Evolutionary conservation across 2,888 invertebrate species (phyloP), one percentile per base, ranked within the genome.

Genomic region (Balanococcus diminutus): DNA sequence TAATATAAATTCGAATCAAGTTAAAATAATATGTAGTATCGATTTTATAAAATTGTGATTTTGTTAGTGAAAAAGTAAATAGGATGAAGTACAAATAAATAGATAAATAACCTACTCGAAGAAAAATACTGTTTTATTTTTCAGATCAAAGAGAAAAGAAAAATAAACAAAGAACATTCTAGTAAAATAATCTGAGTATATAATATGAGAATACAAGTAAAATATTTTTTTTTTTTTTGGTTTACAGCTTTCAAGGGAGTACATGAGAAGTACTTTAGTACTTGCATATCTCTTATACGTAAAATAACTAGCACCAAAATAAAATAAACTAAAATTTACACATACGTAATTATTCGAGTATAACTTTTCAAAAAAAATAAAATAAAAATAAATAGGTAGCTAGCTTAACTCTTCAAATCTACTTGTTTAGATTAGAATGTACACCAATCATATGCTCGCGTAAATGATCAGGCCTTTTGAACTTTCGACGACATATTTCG

Each of bases 391-490:
- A 42, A 42, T 42, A 42, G 42, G 42, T 14, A 42, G 31, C 36
- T 36, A 61, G 8, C n/a, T 61, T 22, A 61, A 22, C 22, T 79
- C 19, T 61, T 84, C 61, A 61, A 88, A 61, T 87, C 16, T 5
- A 51, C 16, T 0, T 32, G 8, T 22, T 46, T 39, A 14, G 46
- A 36, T 46, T 39, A 14, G 46, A 36, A 28, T 87, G 87, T 16
- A 81, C 36, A 36, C 32, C 83, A 0, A 86, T 83, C 87, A 90
- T 89, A 86, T 90, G 90, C 85, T 89, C 89, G 87, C 89, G 87
- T 72, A 90, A 89, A 28, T 89, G 88, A 87, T 89, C 89, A 0
- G 89, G 89, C 89, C 89, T 89, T 82, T 90, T 90, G 36, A 79
- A 79, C 36, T 79, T 19, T 0, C 75, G 75, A 79, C 22, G 25